These are phyloP conservation scores for Bombus ignitus DNA, from an alignment of 1,140 invertebrate species.

Conservation along the genomic window DNA sequence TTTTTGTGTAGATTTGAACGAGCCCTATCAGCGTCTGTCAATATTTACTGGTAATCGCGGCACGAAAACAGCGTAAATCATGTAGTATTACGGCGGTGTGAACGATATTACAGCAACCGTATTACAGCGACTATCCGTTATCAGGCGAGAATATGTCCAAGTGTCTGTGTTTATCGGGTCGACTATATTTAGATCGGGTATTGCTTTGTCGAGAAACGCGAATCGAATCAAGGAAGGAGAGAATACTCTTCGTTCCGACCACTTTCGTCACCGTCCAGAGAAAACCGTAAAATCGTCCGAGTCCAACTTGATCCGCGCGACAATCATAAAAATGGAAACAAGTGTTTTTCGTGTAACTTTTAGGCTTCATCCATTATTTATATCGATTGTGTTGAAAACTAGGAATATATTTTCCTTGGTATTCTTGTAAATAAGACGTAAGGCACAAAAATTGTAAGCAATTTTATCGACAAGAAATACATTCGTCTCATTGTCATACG, in stretches of 20 bases:
- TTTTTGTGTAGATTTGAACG: constrained; percentile 15
- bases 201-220: constrained; percentile 51
- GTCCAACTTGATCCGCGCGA: background rate
- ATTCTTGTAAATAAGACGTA: background rate
- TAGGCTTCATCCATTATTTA: too few relatives aligned
- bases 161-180: constrained; percentile 54
- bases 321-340: too few relatives aligned
- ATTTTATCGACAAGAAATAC: too few relatives aligned
- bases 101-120: constrained; percentile 59
- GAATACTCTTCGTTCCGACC: background rate
- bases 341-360: too few relatives aligned
- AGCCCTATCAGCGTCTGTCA: constrained; percentile 29
- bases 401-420: too few relatives aligned
- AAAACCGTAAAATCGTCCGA: background rate
- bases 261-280: background rate
- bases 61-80: constrained; percentile 50
- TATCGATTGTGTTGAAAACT: too few relatives aligned
- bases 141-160: constrained; percentile 58
- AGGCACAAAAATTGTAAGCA: background rate
- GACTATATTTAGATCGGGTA: constrained; percentile 53
- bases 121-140: constrained; percentile 53
- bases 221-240: constrained; percentile 47
- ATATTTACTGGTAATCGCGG: constrained; percentile 44
- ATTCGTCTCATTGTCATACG: too few relatives aligned
- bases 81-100: constrained; percentile 51